A percentile compares a stretch with the other conserved stretches of the same genome.
These are phyloP conservation scores for Falcaria lacertinaria DNA, from an alignment of 2,888 invertebrate genomes.

Conservation along the genomic window DNA sequence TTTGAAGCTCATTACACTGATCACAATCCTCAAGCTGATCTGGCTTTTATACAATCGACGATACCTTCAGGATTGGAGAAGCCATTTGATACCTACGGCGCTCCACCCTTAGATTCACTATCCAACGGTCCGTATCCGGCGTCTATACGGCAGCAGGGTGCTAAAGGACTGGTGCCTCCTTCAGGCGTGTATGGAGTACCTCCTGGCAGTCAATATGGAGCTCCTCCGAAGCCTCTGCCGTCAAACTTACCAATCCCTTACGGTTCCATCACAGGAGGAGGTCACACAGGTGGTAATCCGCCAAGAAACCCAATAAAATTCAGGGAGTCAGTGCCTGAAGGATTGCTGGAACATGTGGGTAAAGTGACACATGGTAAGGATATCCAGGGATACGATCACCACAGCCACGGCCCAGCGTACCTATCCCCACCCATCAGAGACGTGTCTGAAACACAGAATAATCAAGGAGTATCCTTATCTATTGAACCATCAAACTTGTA, in stretches of 20 bases:
- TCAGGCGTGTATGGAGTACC: conserved; percentile 82
- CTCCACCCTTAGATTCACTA: conserved; percentile 67
- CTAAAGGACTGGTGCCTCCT: conserved; percentile 79
- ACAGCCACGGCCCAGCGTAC: conserved; percentile 74
- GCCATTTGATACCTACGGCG: conserved; percentile 55
- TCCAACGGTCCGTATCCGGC: conserved; percentile 57
- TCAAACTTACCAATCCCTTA: conserved; percentile 62
- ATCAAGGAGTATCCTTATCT: conserved; percentile 56
- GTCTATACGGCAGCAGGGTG: conserved; percentile 61
- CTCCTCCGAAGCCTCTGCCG: conserved; percentile 50
- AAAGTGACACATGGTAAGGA: conserved; percentile 82
- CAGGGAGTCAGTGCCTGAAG: conserved; percentile 86
- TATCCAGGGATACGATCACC: conserved; percentile 76
- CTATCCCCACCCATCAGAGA: conserved; percentile 83
- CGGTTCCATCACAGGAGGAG: conserved; percentile 64
- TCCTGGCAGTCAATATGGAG: conserved; percentile 72
- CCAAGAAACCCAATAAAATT: conserved; percentile 84
- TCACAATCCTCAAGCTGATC: conserved; percentile 37
- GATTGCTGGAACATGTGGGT: conserved; percentile 83
- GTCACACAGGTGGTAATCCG: conserved; percentile 57
- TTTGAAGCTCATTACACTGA: conserved; percentile 76
- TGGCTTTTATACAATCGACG: conserved; percentile 34
- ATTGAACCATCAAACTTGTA: conserved; percentile 74
- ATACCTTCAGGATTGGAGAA: conserved; percentile 31
- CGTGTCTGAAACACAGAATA: conserved; percentile 64